Conservation (phyloP, 2,888 invertebrate species). For the Oscheius sp. region DNA sequence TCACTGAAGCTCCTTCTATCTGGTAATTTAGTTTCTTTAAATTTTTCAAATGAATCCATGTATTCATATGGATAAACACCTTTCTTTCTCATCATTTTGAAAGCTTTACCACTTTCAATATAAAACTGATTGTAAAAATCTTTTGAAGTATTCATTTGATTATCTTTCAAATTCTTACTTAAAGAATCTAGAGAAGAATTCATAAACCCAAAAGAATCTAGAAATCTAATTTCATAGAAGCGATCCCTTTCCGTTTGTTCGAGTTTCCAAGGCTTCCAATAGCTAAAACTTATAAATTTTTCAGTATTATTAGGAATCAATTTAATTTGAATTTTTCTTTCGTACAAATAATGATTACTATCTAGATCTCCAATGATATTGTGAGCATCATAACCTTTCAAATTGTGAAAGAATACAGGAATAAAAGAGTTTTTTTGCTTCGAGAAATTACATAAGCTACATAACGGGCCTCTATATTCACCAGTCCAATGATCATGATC, state of each 20-base stretch:
- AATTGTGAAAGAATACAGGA: too few species aligned
- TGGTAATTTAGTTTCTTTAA: slow-evolving; percentile 53
- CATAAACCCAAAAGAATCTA: slow-evolving; percentile 48
- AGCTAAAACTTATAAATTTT: slow-evolving; percentile 44
- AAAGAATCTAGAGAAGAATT: slow-evolving; percentile 37
- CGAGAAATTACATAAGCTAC: slow-evolving; percentile 33
- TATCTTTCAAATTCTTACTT: slow-evolving; percentile 41
- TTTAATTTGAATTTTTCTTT: slow-evolving; percentile 24
- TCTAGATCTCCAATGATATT: slow-evolving; percentile 28
- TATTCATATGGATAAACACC: slow-evolving; percentile 69
- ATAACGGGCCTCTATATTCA: slow-evolving; percentile 38
- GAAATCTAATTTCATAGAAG: slow-evolving; percentile 43
- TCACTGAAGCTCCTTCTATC: slow-evolving; percentile 37
- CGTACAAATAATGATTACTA: neutral
- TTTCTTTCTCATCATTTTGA: too few species aligned
- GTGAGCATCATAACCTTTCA: slow-evolving; percentile 41
- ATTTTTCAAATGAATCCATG: slow-evolving; percentile 55
- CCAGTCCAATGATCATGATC: slow-evolving; percentile 42
- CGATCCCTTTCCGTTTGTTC: too few species aligned
- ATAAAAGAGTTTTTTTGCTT: slow-evolving; percentile 24
- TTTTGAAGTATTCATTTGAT: slow-evolving; percentile 27
- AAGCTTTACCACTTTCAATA: slow-evolving; percentile 60
- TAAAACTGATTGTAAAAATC: slow-evolving; percentile 34
- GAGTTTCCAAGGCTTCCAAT: slow-evolving; percentile 18
- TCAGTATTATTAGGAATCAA: slow-evolving; percentile 36